Evolutionary conservation across 2,113 vertebrate genomes (phyloP), one percentile per base, ranked within the genome.

Genomic region (Ochotona curzoniae): DNA sequence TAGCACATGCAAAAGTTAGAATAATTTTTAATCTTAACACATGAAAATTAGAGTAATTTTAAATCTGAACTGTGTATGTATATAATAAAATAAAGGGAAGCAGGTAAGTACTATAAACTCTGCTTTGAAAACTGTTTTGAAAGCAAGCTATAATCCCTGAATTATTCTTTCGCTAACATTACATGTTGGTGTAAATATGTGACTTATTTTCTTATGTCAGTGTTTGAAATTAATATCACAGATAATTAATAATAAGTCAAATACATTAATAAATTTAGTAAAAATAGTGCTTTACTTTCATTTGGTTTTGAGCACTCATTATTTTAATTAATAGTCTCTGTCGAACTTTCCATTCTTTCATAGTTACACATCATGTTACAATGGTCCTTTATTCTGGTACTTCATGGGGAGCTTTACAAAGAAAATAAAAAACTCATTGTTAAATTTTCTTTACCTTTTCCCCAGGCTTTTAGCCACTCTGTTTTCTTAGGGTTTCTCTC

Each of bases 171-270:
- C 69, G 20, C 6, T 54, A 83, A 13, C 17, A 7, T 38, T 74
- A 67, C 23, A 57, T 10, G 5, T 61, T 60, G 35, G 64, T 73
- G 0, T 9, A 78, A 92, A 47, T 0, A 38, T 79, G 11, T 67
- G 30, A 54, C 20, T 84, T 8, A 28, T 63, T 96, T 92, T 54
- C 83, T 83, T 25, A 60, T 69, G 12, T 75, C 8, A 47, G 1
- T 70, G 5, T 20, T 94, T 91, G 4, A 80, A 96, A 35, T 91
- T 61, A 85, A 51, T 84, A 63, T 49, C 3, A 79, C 60, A 83
- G 32, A 11, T 75, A 75, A 28, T 51, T 92, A 44, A 30, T 92
- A 44, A 30, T 26, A 78, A 49, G 70, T n/a, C 54, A 60, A 83
- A 60, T n/a, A 76, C 51, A 70, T 47, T 20, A 67, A 74, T 69